Evolutionary conservation across 1,140 invertebrate species (phyloP), one percentile per base, ranked within the genome.

Genomic region (Bicyclus anynana): DNA sequence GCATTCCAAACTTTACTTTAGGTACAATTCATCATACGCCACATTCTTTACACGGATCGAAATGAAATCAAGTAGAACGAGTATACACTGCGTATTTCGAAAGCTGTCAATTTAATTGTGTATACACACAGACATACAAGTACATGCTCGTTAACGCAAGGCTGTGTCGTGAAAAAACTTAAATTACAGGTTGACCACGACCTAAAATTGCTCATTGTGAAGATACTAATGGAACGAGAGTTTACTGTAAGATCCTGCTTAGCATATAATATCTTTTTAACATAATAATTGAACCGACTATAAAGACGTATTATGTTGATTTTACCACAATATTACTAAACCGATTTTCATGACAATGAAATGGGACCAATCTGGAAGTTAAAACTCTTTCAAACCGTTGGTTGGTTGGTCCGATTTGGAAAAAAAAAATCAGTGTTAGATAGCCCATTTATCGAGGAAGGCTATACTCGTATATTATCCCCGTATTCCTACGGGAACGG

Each of bases 161-260:
- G 56, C 46, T 64, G 46, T n/a, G 4, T 14, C 21, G 42, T 46
- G 35, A 60, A 54, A 60, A 60, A 60, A 60, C 47, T 59, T 44
- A 49, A 47, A 59, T 56, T 51, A 64, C 62, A 47, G 50, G 56
- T 54, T 54, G 62, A 59, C 62, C 56, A 35, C 56, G 62, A 64
- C 62, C 62, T 53, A 53, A 63, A 60, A 60, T 6, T 10, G 27
- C 12, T 23, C 27, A 50, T 50, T 50, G 48, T 50, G 48, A 50
- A 50, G 48, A 50, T 35, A 50, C 14, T 13, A 20, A 50, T 18
- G 10, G 16, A 14, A n/a, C 29, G 14, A 33, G 21, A 20, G 48
- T 13, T n/a, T 12, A 7, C 14, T 47, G 23, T 13, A 13, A 47
- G 3, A 33, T 27, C n/a, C n/a, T n/a, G n/a, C n/a, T n/a, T n/a